phyloP scores from a whole-genome alignment of 1,140 invertebrate species.

The Armadillidium nasatum region DNA sequence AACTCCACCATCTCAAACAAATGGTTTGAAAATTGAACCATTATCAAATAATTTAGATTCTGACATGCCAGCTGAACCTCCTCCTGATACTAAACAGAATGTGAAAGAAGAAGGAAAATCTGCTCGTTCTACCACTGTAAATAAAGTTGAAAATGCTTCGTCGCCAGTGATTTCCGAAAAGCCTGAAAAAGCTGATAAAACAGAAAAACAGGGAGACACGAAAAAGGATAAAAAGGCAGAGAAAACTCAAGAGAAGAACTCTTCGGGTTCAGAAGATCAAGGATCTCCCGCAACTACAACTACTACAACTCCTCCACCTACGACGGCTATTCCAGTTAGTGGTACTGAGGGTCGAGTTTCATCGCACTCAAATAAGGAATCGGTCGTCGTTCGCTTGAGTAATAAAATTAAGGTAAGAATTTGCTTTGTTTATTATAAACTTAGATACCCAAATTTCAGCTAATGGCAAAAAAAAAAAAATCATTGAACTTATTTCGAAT shows the following conservation, averaged over 20 bases:
- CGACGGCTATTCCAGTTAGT: slow-evolving; percentile 28
- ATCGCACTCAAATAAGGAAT: slow-evolving; percentile 73
- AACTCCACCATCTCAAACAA: neutral
- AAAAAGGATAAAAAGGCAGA: slow-evolving; percentile 26
- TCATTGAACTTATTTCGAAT: too few species aligned
- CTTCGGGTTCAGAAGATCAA: slow-evolving; percentile 20
- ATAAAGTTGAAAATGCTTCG: neutral
- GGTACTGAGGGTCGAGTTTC: slow-evolving; percentile 32
- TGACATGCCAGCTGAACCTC: neutral
- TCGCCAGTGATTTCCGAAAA: neutral
- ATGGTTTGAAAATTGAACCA: neutral
- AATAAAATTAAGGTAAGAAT: slow-evolving; percentile 82
- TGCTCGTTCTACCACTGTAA: neutral
- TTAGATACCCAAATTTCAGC: too few species aligned
- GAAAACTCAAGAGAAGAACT: slow-evolving; percentile 18
- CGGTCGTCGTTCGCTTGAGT: slow-evolving; percentile 86
- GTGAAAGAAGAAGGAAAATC: neutral
- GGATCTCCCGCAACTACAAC: slow-evolving; percentile 16
- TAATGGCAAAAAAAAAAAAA: too few species aligned
- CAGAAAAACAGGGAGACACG: neutral
- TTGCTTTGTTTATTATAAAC: too few species aligned
- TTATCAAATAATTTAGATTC: neutral
- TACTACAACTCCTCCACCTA: slow-evolving; percentile 18
- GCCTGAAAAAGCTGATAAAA: neutral
- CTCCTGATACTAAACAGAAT: neutral